Evolutionary conservation across 2,113 vertebrate genomes (phyloP).

Genomic region (Amblyopsis rosae): DNA sequence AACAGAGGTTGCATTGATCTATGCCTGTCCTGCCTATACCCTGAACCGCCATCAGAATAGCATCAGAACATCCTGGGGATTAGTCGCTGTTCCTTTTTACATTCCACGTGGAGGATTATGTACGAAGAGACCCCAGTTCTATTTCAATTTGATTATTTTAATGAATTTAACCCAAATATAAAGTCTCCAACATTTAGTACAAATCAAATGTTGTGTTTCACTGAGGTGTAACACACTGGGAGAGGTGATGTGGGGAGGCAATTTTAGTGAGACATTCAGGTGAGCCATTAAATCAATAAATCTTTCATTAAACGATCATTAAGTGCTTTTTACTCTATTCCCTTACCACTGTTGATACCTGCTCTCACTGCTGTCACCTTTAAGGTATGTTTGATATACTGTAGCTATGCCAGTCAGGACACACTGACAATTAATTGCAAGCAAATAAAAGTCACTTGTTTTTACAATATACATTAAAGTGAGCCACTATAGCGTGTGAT

Average conservation of each 20-base stretch:
- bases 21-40: neutral
- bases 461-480: neutral
- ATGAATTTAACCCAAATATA: neutral
- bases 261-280: conserved; percentile 74
- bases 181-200: conserved; percentile 57
- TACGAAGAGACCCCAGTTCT: no score
- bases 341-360: conserved; percentile 29
- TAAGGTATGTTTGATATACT: conserved; percentile 64
- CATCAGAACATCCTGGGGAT: conserved; percentile 10
- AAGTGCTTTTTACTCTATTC: conserved; percentile 50
- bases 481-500: neutral
- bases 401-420: neutral
- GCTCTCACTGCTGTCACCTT: conserved; percentile 40
- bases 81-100: neutral
- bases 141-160: neutral
- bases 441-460: conserved; percentile 5
- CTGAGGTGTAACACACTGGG: conserved; percentile 49
- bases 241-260: conserved; percentile 52
- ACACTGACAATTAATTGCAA: neutral
- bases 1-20: conserved; percentile 30
- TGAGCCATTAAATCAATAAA: conserved; percentile 53
- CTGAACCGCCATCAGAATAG: conserved; percentile 17
- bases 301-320: conserved; percentile 58
- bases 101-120: neutral
- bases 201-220: conserved; percentile 50